Base-by-base conservation (phyloP, 1,140 invertebrate genomes). In the Maconellicoccus hirsutus region DNA sequence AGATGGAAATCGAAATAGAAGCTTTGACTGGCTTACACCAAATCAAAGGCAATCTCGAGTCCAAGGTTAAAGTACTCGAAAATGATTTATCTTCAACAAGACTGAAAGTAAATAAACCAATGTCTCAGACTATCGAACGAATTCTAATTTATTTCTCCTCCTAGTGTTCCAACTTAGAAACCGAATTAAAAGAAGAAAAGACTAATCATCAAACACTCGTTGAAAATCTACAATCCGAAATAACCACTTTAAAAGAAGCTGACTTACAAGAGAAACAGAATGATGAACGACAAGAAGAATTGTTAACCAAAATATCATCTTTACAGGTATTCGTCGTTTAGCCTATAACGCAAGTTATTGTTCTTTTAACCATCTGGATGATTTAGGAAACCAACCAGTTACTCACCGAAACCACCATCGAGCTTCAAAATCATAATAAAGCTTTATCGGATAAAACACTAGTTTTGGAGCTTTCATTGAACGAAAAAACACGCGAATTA, bases 1-100 rank as follows among this genome's bases (percentile, higher is more conserved):
- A 66, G 19, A 66, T 66, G 61, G 61, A 66, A 66, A 66, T 66
- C 25, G 61, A 66, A 66, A 66, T 66, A 10, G 61, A 66, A 66
- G 61, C 61, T 25, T 16, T 66, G 19, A 66, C 61, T 23, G 61
- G 61, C 3, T 66, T 66, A 66, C 61, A 66, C 25, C 61, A 66
- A 66, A 66, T 66, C 25, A 66, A 66, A 26, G 61, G 61, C 25
- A 66, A 66, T 23, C 22, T 66, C 1, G 61, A 66, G 61, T 25
- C 61, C 1, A 66, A 66, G 19, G 61, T 66, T 12, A 66, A 66
- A 26, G 19, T 25, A 8, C 25, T 66, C 21, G 61, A 66, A 16
- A 26, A 10, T 22, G 61, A 66, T 8, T 66, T 66, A 66, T 66
- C 61, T 8, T 10, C 21, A 23, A 66, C 61, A 66, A 66, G 25